phyloP scores from a whole-genome alignment of 2,113 vertebrate genomes.

The Micronycteris hirsuta region DNA sequence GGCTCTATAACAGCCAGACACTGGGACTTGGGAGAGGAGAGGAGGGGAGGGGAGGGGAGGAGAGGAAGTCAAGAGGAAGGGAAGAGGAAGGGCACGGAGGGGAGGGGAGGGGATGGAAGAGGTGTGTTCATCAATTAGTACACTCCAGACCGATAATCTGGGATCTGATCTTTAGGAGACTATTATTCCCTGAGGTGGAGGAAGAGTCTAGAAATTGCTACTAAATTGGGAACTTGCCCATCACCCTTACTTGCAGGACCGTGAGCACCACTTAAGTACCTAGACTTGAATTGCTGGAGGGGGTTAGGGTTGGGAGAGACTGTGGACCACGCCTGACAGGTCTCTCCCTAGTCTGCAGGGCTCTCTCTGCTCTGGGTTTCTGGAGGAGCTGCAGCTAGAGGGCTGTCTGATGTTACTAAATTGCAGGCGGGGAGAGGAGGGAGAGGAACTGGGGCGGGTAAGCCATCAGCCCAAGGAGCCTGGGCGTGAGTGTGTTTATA shows the following conservation, averaged over 20 bases:
- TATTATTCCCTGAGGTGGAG: background rate
- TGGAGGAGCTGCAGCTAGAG: constrained; percentile 31
- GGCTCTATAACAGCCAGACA: rapidly evolving
- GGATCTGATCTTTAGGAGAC: background rate
- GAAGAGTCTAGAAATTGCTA: background rate
- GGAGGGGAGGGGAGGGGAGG: background rate
- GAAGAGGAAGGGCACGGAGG: too few species aligned
- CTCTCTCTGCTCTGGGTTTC: background rate
- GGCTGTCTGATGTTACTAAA: constrained; percentile 59
- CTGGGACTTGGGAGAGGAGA: background rate
- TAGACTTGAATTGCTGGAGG: background rate
- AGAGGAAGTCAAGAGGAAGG: background rate
- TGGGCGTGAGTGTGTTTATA: constrained; percentile 72
- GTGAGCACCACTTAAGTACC: background rate
- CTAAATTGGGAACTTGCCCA: background rate
- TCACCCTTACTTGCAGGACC: background rate
- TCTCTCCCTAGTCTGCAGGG: background rate
- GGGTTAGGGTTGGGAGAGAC: background rate
- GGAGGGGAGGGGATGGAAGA: background rate
- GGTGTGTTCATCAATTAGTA: background rate
- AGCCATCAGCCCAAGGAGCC: constrained; percentile 43
- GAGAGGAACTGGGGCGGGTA: constrained; percentile 28
- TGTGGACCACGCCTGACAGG: background rate
- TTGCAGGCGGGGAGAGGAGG: constrained; percentile 37
- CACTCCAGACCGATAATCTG: background rate